These are phyloP conservation scores for Drosophila littoralis DNA, from an alignment of 1,140 invertebrate genomes.

Conservation along the genomic window DNA sequence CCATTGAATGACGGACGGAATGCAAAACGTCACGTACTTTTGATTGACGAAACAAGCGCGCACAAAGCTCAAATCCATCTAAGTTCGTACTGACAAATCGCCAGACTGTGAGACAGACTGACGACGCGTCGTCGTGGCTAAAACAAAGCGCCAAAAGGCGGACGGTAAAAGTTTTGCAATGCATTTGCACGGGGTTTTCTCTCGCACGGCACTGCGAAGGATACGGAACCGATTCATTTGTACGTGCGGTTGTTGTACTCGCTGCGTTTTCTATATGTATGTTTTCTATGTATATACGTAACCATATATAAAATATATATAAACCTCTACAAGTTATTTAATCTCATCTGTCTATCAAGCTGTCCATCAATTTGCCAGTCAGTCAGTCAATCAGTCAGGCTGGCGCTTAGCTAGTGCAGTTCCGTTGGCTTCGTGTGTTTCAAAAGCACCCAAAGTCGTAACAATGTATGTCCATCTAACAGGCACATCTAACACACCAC, in stretches of 20 bases:
- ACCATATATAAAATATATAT: conserved; percentile 38
- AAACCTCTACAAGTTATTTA: conserved; percentile 78
- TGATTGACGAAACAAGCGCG: conserved; percentile 76
- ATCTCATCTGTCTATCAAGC: conserved; percentile 83
- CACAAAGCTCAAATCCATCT: conserved; percentile 57
- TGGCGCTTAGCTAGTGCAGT: conserved; percentile 34
- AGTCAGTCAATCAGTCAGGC: conserved; percentile 43
- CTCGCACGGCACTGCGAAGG: conserved; percentile 14
- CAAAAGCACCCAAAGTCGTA: conserved; percentile 29
- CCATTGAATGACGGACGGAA: conserved; percentile 36
- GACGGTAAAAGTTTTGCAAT: conserved; percentile 57
- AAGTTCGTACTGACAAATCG: conserved; percentile 69
- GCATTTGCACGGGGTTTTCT: conserved; percentile 51
- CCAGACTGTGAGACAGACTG: not conserved
- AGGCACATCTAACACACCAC: conserved; percentile 35
- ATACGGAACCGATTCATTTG: conserved; percentile 51
- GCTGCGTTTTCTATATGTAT: conserved; percentile 12
- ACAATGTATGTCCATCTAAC: conserved; percentile 46
- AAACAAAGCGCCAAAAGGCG: conserved; percentile 29
- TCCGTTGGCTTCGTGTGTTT: conserved; percentile 28
- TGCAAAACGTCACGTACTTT: conserved; percentile 71
- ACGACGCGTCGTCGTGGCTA: conserved; percentile 6
- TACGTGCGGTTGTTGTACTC: conserved; percentile 64
- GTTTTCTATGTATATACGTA: conserved; percentile 28
- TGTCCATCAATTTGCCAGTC: conserved; percentile 80